phyloP scores from a whole-genome alignment of 2,797 vertebrate genomes.

The Paratrypauchen microcephalus region DNA sequence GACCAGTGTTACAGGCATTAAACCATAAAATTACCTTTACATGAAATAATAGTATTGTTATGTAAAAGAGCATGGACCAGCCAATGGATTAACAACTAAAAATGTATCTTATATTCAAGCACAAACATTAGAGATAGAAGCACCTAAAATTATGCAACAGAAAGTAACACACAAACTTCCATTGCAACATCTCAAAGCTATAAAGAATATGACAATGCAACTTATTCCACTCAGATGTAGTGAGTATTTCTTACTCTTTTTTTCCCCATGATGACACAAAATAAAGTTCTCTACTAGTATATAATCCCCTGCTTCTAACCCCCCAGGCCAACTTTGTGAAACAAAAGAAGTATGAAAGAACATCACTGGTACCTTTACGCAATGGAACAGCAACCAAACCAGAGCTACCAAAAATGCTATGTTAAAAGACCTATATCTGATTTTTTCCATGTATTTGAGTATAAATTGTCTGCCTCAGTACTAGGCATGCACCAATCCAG shows the following conservation, averaged over 20 bases:
- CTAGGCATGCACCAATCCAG: too few relatives aligned
- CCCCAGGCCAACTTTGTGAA: constrained; percentile 32
- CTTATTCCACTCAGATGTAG: not conserved
- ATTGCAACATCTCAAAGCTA: not conserved
- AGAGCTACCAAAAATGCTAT: constrained; percentile 26
- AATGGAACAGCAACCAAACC: constrained; percentile 21
- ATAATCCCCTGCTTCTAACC: constrained; percentile 42
- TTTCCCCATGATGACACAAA: constrained; percentile 19
- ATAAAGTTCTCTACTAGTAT: constrained; percentile 36
- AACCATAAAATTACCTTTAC: too few relatives aligned
- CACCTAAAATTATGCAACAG: not conserved
- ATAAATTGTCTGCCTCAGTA: too few relatives aligned
- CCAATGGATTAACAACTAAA: too few relatives aligned
- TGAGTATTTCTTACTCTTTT: not conserved
- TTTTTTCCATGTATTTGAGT: too few relatives aligned
- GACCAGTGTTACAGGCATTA: too few relatives aligned
- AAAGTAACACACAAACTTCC: not conserved
- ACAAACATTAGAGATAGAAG: not conserved
- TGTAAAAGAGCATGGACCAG: too few relatives aligned
- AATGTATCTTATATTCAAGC: not conserved
- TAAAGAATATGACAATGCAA: not conserved
- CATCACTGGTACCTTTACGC: constrained; percentile 11
- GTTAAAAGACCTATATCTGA: constrained; percentile 20
- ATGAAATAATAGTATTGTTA: too few relatives aligned
- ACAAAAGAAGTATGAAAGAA: constrained; percentile 49